Conservation (phyloP, 2,797 vertebrate genomes). For the Chelonia mydas region DNA sequence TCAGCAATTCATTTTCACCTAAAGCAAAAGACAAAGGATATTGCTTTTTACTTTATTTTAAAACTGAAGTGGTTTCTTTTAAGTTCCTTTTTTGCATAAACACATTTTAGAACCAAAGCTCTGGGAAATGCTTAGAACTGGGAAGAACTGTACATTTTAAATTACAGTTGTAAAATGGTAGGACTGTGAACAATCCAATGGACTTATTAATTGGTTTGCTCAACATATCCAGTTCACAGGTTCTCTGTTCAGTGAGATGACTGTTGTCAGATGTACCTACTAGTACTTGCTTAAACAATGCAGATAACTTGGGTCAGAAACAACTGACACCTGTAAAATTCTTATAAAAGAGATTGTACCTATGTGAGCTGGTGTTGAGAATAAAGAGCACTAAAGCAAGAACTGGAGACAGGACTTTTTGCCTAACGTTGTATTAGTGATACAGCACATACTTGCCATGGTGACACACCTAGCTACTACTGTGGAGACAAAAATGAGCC, state of each 20-base stretch:
- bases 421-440: neutral
- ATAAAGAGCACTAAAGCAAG: neutral
- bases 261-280: neutral
- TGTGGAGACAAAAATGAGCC: neutral
- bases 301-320: neutral
- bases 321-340: neutral
- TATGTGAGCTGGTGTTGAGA: neutral
- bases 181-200: neutral
- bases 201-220: neutral
- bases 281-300: neutral
- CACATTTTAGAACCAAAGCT: neutral
- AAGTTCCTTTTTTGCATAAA: neutral
- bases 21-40: neutral
- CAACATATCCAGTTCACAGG: neutral
- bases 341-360: neutral
- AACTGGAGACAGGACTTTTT: neutral
- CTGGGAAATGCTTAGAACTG: neutral
- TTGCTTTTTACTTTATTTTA: neutral
- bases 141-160: neutral
- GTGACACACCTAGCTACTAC: no score
- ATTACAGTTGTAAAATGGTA: neutral
- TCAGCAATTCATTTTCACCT: slow-evolving; percentile 94
- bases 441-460: neutral
- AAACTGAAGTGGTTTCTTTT: neutral
- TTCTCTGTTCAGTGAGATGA: neutral